A percentile compares a stretch with the other conserved stretches of the same genome.
Evolutionary conservation across 2,888 invertebrate species (phyloP).

Genomic region (Caenorhabditis virilis): DNA sequence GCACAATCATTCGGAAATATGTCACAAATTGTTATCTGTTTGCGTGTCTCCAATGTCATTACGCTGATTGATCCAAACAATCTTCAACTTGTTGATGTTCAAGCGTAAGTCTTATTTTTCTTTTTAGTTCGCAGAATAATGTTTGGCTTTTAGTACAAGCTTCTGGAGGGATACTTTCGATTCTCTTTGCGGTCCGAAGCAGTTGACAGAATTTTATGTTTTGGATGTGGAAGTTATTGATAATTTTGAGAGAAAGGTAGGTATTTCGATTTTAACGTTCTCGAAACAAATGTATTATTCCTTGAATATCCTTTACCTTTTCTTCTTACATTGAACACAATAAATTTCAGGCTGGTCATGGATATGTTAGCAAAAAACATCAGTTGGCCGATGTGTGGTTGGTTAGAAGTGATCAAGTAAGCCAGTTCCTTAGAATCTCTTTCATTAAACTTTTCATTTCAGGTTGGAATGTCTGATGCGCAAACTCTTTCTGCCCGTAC

Average conservation of each 20-base stretch:
- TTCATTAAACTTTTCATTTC: no score
- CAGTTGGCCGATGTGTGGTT: slow-evolving; percentile 91
- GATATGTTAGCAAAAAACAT: slow-evolving; percentile 84
- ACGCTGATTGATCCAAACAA: slow-evolving; percentile 87
- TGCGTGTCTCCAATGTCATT: slow-evolving; percentile 85
- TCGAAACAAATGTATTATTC: not conserved
- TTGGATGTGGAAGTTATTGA: slow-evolving; percentile 87
- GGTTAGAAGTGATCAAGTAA: slow-evolving; percentile 79
- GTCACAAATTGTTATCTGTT: slow-evolving; percentile 81
- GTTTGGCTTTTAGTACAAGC: slow-evolving; percentile 70
- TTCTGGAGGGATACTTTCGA: slow-evolving; percentile 88
- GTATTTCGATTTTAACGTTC: not conserved
- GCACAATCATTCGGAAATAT: slow-evolving; percentile 63
- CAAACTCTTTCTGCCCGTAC: slow-evolving; percentile 83
- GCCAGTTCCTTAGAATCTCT: no score
- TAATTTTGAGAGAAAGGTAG: slow-evolving; percentile 69
- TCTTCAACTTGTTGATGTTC: slow-evolving; percentile 64
- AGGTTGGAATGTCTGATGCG: slow-evolving; percentile 80
- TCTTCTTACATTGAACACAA: no score
- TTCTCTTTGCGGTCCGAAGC: slow-evolving; percentile 86
- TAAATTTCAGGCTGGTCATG: slow-evolving; percentile 78
- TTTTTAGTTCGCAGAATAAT: not conserved
- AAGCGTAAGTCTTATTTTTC: slow-evolving; percentile 36
- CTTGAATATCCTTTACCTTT: no score
- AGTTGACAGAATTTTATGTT: slow-evolving; percentile 87